Base-by-base conservation (phyloP, 2,797 vertebrate genomes). In the Thunnus albacares region DNA sequence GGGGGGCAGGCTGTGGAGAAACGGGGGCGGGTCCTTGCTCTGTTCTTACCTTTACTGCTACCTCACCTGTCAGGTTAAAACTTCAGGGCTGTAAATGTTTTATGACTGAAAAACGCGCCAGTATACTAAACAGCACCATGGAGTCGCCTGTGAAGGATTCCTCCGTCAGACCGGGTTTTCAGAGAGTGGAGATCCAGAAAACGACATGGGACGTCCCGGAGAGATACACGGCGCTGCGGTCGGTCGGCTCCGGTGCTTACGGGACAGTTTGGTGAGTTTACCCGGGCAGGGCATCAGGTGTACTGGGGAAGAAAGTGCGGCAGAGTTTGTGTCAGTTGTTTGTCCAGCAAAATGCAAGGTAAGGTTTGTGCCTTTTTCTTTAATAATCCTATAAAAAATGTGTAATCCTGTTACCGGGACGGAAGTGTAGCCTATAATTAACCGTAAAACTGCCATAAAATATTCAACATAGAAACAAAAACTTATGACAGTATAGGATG, bases 181-280 rank as follows among this genome's bases (percentile, higher is more conserved):
- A 95, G 67, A 87, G 92, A 11, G 53, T 88, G 57, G 96, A 97
- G 69, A 67, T 97, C 63, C 95, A 96, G 83, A 96, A 96, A 66
- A 97, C 96, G 4, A 95, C 92, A 7, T 97, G 96, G 96, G 95
- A 96, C 30, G 82, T 96, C 49, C 95, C 95, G 30, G 75, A 87
- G 7, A 89, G 92, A 49, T 97, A 96, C 86, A 70, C 77, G 10
- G 38, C 88, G n/a, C 92, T 96, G 74, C 87, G 70, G 20, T n/a
- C 94, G 0, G 63, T 97, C 5, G 96, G 96, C 8, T 94, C 95
- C 26, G 96, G 96, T 51, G 96, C 96, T 0, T 97, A 97, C 85
- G 96, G 96, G 38, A 96, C 95, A 2, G 96, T 97, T 0, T 96
- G 96, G 96, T 97, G 83, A 95, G 95, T 91, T 75, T 15, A 61